Evolutionary conservation across 2,888 invertebrate species (phyloP), one percentile per base, ranked within the genome.

Genomic region (Oligia latruncula): DNA sequence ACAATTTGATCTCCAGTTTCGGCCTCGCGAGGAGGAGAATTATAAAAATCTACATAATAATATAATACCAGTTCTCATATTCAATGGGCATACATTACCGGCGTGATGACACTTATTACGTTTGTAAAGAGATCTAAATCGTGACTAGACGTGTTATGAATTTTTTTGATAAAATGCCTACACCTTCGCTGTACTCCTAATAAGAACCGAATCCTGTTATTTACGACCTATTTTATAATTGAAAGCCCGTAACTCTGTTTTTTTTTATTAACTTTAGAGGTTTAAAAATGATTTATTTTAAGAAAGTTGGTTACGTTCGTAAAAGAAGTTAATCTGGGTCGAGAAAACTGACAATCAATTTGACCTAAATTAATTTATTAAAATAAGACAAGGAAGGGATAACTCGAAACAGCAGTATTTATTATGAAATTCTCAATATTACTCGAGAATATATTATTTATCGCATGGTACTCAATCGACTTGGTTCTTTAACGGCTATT

Each of bases 31-130:
- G 91, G 88, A 89, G 92, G 90, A 89, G 93, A 95, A 95, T 96
- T 95, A 95, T 93, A 95, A 95, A 94, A 94, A 95, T 95, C 94
- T 95, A 94, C 95, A 94, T 95, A 80, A 83, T 66, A 80, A 83
- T 80, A 91, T 92, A 89, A 92, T 92, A 92, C 90, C 89, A 87
- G 91, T 90, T 90, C 90, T 93, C 92, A 92, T 93, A 93, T 92
- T 93, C 92, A 91, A 90, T 90, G 90, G 90, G 90, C 92, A 92
- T 94, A 95, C 91, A 93, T 94, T 92, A 93, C 91, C 76, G 77
- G 81, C 83, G 64, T 82, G 86, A 91, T 92, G 93, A 94, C 94
- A 92, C 92, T 92, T 95, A 94, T 94, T 94, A 92, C 91, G 78
- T 92, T 90, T 90, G 81, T 90, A 90, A 89, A 90, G 88, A 87